Evolutionary conservation across 2,888 invertebrate genomes (phyloP).

Genomic region (Tridacna crocea): DNA sequence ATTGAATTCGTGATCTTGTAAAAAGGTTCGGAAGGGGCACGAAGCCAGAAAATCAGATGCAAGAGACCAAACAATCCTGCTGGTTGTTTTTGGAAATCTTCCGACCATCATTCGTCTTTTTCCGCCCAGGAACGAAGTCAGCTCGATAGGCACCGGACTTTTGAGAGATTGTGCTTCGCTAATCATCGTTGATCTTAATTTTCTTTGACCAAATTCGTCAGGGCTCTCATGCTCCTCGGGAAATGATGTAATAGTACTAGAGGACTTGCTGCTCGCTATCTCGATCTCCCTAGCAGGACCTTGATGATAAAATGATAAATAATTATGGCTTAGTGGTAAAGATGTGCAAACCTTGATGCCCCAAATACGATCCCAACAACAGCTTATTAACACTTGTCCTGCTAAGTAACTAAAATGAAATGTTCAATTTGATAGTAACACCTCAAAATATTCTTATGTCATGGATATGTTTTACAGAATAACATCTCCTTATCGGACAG

Average conservation of each 20-base stretch:
- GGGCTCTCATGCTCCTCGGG: slow-evolving; percentile 29
- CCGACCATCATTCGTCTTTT: slow-evolving; percentile 52
- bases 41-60: slow-evolving; percentile 67
- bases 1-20: slow-evolving; percentile 38
- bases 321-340: background rate
- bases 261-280: background rate
- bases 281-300: slow-evolving; percentile 44
- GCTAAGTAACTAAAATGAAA: too few species aligned
- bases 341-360: background rate
- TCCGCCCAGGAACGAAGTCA: slow-evolving; percentile 63
- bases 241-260: background rate
- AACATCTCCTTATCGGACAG: too few species aligned
- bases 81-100: slow-evolving; percentile 49
- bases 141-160: slow-evolving; percentile 54
- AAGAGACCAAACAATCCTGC: slow-evolving; percentile 61
- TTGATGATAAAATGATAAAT: background rate
- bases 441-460: too few species aligned
- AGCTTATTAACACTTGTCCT: too few species aligned
- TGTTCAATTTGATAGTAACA: too few species aligned
- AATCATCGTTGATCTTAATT: slow-evolving; percentile 27
- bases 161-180: slow-evolving; percentile 25
- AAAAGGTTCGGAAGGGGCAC: slow-evolving; percentile 58
- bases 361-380: too few species aligned
- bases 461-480: too few species aligned
- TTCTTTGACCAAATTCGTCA: slow-evolving; percentile 24